phyloP scores from a whole-genome alignment of 2,797 vertebrate genomes.

The Callimico goeldii region DNA sequence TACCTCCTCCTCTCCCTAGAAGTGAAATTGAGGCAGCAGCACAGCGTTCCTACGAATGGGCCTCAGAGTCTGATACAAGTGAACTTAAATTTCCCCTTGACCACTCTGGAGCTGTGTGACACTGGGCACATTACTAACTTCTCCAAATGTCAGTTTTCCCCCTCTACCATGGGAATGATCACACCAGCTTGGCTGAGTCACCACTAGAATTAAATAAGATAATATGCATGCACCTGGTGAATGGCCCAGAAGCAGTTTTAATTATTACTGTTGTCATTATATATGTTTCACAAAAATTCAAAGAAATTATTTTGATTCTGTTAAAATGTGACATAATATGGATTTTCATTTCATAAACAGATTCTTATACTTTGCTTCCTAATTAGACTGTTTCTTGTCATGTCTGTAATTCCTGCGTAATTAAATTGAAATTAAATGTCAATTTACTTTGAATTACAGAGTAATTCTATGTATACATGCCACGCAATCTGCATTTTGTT shows the following conservation, averaged over 20 bases:
- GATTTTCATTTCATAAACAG: conserved; percentile 53
- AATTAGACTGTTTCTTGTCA: conserved; percentile 79
- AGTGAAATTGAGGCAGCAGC: no score
- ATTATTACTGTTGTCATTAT: not conserved
- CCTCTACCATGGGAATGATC: not conserved
- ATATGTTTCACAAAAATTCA: not conserved
- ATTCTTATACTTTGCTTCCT: conserved; percentile 69
- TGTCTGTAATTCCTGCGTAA: conserved; percentile 80
- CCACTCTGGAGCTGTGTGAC: not conserved
- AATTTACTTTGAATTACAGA: conserved; percentile 83
- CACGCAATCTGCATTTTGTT: conserved; percentile 77
- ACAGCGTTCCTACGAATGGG: accelerated
- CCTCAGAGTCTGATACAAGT: not conserved
- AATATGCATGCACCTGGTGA: not conserved
- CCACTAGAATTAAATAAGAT: not conserved
- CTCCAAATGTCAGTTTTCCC: not conserved
- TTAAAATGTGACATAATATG: conserved; percentile 49
- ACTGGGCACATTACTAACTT: not conserved
- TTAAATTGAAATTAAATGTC: conserved; percentile 83
- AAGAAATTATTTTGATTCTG: conserved; percentile 51
- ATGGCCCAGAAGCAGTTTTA: not conserved
- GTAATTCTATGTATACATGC: conserved; percentile 83
- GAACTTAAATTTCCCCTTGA: not conserved
- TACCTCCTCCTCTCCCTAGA: not conserved
- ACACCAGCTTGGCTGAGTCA: not conserved